These are phyloP conservation scores for Onthophagus taurus DNA, from an alignment of 1,140 invertebrate genomes.

Conservation along the genomic window DNA sequence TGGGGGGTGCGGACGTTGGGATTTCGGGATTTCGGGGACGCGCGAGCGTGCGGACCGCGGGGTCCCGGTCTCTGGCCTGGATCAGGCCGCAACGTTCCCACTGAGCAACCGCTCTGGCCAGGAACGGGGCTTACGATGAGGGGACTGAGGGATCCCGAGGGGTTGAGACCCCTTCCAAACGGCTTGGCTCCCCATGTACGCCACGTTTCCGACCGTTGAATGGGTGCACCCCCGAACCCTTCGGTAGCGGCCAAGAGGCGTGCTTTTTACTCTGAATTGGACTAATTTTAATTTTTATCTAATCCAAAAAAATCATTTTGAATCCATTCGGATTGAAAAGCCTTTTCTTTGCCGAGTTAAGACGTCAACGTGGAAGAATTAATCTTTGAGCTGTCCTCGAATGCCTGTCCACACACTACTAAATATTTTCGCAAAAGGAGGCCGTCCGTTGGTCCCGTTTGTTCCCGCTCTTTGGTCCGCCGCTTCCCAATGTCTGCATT, in stretches of 20 bases:
- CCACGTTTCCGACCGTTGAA: constrained; percentile 11
- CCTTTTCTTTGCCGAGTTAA: constrained; percentile 4
- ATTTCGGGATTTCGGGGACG: constrained; percentile 23
- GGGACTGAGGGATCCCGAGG: constrained; percentile 1
- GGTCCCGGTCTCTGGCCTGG: constrained; percentile 26
- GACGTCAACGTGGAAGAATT: constrained; percentile 3
- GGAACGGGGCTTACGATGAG: too few species aligned
- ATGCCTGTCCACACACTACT: constrained; percentile 10
- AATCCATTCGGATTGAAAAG: neutral
- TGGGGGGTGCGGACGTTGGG: constrained; percentile 32
- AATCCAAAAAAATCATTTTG: neutral
- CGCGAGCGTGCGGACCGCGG: constrained; percentile 31
- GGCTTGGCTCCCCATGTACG: constrained; percentile 5
- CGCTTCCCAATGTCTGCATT: too few species aligned
- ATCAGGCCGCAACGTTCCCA: constrained; percentile 39
- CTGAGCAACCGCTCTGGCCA: constrained; percentile 39
- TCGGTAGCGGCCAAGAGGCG: too few species aligned
- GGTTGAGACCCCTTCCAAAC: too few species aligned
- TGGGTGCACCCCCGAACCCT: too few species aligned
- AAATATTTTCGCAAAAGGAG: constrained; percentile 8
- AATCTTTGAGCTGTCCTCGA: neutral
- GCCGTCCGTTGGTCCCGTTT: too few species aligned
- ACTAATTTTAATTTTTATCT: constrained; percentile 5
- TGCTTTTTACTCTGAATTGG: constrained; percentile 3
- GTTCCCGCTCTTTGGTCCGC: too few species aligned